A percentile compares a stretch with the other conserved stretches of the same genome.
These are phyloP conservation scores for Aproaerema taeniolella DNA, from an alignment of 2,888 invertebrate species.

Conservation along the genomic window DNA sequence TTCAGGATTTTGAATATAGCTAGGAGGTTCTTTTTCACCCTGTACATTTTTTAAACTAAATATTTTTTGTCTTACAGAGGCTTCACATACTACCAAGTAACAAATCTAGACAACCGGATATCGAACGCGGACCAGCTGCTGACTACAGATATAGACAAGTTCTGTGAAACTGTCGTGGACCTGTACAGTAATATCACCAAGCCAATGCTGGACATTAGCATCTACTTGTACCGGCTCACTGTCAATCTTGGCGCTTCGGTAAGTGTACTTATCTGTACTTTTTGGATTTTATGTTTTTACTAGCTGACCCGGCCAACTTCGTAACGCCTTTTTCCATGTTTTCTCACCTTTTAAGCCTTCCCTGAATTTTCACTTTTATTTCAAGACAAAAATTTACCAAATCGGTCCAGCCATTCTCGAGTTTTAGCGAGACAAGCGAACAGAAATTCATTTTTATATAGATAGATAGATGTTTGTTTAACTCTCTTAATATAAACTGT, in stretches of 20 bases:
- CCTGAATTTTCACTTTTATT: too few species aligned
- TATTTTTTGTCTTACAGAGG: conserved; percentile 76
- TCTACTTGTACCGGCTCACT: conserved; percentile 94
- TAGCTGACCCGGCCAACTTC: too few species aligned
- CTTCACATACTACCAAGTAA: conserved; percentile 97
- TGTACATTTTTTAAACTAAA: conserved; percentile 96
- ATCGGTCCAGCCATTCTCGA: too few species aligned
- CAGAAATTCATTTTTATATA: too few species aligned
- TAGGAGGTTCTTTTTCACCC: too few species aligned
- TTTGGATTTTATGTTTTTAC: background rate
- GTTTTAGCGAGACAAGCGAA: too few species aligned
- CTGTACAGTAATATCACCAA: conserved; percentile 98
- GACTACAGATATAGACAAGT: conserved; percentile 97
- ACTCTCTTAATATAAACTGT: too few species aligned
- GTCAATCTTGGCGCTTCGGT: conserved; percentile 90
- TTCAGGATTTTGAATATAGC: too few species aligned
- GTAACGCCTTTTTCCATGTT: too few species aligned
- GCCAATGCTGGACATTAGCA: conserved; percentile 94
- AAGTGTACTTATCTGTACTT: conserved; percentile 28
- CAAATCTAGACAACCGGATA: conserved; percentile 95
- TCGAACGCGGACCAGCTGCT: conserved; percentile 97
- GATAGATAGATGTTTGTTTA: background rate
- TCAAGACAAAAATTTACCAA: too few species aligned
- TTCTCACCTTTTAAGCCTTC: too few species aligned
- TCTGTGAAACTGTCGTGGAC: conserved; percentile 96